A percentile compares a stretch with the other conserved stretches of the same genome.
Evolutionary conservation across 2,888 invertebrate species (phyloP).

Genomic region (Willowsia nigromaculata): DNA sequence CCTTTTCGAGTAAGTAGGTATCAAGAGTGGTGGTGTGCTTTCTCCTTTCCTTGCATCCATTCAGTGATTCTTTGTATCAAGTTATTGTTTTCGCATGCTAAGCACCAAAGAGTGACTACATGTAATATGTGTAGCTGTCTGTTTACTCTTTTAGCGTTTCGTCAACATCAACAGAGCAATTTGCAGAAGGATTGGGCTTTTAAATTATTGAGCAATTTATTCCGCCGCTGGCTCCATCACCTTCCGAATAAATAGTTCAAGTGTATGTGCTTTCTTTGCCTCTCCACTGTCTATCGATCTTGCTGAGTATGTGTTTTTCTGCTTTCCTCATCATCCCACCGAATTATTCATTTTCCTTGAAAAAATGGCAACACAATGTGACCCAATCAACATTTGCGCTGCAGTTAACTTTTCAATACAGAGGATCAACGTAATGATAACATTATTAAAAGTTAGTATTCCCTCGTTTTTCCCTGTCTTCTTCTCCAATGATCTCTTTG

Average conservation of each 20-base stretch:
- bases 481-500: neutral
- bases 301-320: neutral
- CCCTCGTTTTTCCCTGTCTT: neutral
- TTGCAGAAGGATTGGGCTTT: neutral
- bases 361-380: neutral
- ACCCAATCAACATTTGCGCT: neutral
- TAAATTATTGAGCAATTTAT: conserved; percentile 20
- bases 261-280: neutral
- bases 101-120: neutral
- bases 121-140: neutral
- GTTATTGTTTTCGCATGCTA: neutral
- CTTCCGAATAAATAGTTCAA: neutral
- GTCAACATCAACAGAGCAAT: conserved; percentile 18
- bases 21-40: too few relatives aligned
- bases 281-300: neutral
- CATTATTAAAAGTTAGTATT: neutral
- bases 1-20: too few relatives aligned
- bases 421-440: neutral
- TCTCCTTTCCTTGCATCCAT: neutral
- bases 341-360: neutral
- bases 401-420: neutral
- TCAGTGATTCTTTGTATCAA: neutral
- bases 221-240: neutral
- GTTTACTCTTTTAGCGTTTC: neutral
- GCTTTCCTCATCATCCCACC: neutral